Percentiles rank a stretch among this genome's conserved stretches.
Conservation (phyloP, 1,140 invertebrate genomes). For the Formica exsecta region DNA sequence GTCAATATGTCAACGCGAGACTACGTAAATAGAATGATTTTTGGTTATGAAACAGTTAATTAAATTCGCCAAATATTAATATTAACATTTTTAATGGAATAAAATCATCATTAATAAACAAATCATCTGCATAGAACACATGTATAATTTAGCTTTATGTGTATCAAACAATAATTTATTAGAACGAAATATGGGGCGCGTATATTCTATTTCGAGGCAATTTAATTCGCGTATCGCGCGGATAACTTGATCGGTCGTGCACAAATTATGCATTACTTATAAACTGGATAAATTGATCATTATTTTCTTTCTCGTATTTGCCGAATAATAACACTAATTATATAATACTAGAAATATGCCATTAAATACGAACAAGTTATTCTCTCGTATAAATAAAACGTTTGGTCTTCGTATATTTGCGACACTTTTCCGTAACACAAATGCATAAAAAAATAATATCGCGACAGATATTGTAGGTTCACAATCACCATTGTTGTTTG, state of each 20-base stretch:
- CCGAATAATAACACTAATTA: slow-evolving; percentile 13
- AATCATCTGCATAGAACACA: slow-evolving; percentile 20
- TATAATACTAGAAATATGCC: background rate
- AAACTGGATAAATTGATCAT: background rate
- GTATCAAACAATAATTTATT: slow-evolving; percentile 40
- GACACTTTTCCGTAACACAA: background rate
- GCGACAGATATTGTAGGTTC: background rate
- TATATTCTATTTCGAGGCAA: slow-evolving; percentile 31
- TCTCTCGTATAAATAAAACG: background rate
- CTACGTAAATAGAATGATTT: slow-evolving; percentile 16
- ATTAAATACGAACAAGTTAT: background rate
- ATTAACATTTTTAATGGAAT: background rate
- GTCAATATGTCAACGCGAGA: background rate
- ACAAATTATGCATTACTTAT: slow-evolving; percentile 21
- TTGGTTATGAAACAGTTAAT: slow-evolving; percentile 18
- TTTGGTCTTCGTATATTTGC: background rate
- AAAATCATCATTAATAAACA: background rate
- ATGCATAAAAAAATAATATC: background rate
- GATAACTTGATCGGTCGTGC: background rate
- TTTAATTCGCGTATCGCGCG: slow-evolving; percentile 15
- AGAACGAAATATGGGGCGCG: slow-evolving; percentile 3
- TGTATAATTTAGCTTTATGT: background rate
- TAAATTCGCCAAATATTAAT: background rate
- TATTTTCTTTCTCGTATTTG: slow-evolving; percentile 11
- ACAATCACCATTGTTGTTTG: slow-evolving; percentile 15